These are phyloP conservation scores for Crematogaster levior DNA, from an alignment of 2,888 invertebrate species.

Conservation along the genomic window DNA sequence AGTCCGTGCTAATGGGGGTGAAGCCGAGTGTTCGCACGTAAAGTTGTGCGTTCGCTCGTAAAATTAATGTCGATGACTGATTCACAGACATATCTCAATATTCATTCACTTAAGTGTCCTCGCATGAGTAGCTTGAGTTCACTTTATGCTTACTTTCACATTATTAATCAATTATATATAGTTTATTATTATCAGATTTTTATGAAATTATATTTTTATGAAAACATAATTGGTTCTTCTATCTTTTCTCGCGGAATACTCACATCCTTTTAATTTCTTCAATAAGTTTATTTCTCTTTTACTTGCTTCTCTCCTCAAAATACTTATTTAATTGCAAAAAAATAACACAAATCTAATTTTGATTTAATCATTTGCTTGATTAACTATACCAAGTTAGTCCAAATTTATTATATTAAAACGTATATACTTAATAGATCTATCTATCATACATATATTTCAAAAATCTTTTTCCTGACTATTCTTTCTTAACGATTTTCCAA, in stretches of 20 bases:
- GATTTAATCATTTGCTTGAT: not conserved
- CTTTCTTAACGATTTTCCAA: not conserved
- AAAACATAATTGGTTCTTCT: not conserved
- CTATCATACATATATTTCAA: not conserved
- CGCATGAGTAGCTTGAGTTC: not conserved
- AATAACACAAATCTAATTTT: not conserved
- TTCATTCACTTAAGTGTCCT: constrained; percentile 18
- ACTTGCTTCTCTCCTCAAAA: not conserved
- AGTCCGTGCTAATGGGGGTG: constrained; percentile 63
- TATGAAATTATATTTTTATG: not conserved
- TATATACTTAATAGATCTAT: not conserved
- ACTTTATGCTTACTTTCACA: not conserved
- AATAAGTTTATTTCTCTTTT: not conserved
- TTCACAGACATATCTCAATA: constrained; percentile 47
- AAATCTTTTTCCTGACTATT: not conserved
- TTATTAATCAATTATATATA: not conserved
- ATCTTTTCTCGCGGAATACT: not conserved
- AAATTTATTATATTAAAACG: not conserved
- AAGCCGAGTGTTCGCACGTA: constrained; percentile 54
- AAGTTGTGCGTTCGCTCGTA: constrained; percentile 52
- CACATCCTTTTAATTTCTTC: not conserved
- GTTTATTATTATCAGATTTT: not conserved
- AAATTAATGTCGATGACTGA: constrained; percentile 51
- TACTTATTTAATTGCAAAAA: not conserved
- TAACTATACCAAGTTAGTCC: not conserved